Evolutionary conservation across 1,140 invertebrate genomes (phyloP).

Genomic region (Bombus superbus): DNA sequence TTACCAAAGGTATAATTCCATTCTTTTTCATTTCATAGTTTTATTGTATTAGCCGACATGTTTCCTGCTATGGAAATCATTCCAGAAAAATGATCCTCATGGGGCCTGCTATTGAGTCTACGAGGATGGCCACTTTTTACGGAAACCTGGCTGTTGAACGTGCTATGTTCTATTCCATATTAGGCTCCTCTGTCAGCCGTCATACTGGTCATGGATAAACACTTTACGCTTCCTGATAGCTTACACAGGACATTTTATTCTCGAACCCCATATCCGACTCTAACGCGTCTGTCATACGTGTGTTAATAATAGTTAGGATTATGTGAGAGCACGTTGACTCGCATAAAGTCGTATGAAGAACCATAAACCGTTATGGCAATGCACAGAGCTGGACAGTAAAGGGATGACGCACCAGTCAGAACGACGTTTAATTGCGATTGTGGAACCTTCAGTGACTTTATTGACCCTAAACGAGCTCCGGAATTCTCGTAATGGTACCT

Average conservation of each 20-base stretch:
- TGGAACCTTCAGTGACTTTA: slow-evolving; percentile 60
- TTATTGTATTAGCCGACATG: not conserved
- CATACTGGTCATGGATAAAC: slow-evolving; percentile 55
- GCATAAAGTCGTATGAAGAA: slow-evolving; percentile 32
- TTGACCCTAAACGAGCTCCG: slow-evolving; percentile 57
- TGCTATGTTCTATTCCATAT: not conserved
- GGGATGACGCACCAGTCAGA: slow-evolving; percentile 50
- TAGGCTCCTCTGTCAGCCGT: slow-evolving; percentile 2
- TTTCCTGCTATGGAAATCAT: not conserved
- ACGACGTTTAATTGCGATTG: slow-evolving; percentile 52
- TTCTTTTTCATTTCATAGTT: not conserved
- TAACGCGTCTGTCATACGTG: slow-evolving; percentile 49
- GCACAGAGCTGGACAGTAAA: slow-evolving; percentile 44
- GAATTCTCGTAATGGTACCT: not conserved
- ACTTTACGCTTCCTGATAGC: slow-evolving; percentile 51
- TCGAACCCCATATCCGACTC: slow-evolving; percentile 48
- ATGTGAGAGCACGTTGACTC: slow-evolving; percentile 15
- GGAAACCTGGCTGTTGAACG: not conserved
- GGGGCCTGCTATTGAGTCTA: not conserved
- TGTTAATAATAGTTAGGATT: slow-evolving; percentile 16
- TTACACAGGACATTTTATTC: slow-evolving; percentile 46
- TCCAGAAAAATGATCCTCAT: not conserved
- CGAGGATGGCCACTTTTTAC: slow-evolving; percentile 10
- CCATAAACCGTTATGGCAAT: slow-evolving; percentile 65
- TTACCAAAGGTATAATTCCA: not conserved